Percentiles rank a stretch among this genome's conserved stretches.
Evolutionary conservation across 2,113 vertebrate species (phyloP).

Genomic region (Xenopus borealis): DNA sequence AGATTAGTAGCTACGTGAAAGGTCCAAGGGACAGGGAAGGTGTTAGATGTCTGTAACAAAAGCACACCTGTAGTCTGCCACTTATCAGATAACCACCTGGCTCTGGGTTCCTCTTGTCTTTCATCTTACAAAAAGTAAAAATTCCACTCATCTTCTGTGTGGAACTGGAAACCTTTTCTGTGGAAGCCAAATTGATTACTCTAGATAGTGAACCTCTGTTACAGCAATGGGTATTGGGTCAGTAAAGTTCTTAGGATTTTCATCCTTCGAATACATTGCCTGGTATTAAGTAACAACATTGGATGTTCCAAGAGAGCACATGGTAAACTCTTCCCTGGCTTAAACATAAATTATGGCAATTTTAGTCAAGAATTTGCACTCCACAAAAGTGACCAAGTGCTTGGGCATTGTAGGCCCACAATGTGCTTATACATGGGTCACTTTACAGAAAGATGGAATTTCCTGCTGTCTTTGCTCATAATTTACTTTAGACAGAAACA

Average conservation of each 20-base stretch:
- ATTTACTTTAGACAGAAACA: no score
- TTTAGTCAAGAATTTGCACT: no score
- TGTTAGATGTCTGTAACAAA: slow-evolving; percentile 24
- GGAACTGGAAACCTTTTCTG: slow-evolving; percentile 3
- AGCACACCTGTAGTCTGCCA: slow-evolving; percentile 15
- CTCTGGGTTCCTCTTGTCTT: slow-evolving; percentile 18
- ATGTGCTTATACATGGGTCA: no score
- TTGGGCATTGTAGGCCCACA: no score
- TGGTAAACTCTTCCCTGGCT: no score
- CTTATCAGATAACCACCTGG: slow-evolving; percentile 32
- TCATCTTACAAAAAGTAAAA: slow-evolving; percentile 18
- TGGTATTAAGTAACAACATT: slow-evolving; percentile 2
- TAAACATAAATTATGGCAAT: no score
- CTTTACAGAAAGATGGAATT: no score
- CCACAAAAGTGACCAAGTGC: no score
- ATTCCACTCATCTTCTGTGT: slow-evolving; percentile 21
- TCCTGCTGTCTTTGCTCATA: no score
- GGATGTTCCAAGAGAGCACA: not conserved
- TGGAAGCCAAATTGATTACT: slow-evolving; percentile 8
- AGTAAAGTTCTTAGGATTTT: slow-evolving; percentile 3
- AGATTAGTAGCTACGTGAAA: slow-evolving; percentile 16
- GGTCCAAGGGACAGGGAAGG: slow-evolving; percentile 2
- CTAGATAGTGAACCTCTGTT: slow-evolving; percentile 13
- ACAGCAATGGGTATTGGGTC: slow-evolving; percentile 11
- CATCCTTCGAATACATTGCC: not conserved